Base-by-base conservation (phyloP, 2,888 invertebrate species). In the Athripsodes cinereus region DNA sequence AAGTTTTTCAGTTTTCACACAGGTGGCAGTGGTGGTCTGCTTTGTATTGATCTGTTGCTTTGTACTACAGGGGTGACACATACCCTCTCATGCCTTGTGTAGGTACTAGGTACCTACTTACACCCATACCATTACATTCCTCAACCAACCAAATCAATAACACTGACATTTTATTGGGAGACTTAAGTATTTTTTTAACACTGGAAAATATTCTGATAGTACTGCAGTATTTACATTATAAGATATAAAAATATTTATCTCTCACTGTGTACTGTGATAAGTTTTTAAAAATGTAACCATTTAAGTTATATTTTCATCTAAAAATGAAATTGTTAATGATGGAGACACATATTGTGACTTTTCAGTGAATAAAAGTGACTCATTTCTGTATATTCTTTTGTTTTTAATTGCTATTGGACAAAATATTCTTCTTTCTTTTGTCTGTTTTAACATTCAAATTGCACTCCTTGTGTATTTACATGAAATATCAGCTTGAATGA, bases 1-100 rank as follows among this genome's bases (percentile, higher is more conserved):
- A 26, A 22, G 49, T 21, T 21, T 55, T 16, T 22, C 2, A 13
- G 6, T 13, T 21, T 11, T 20, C 22, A 10, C 48, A 66, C 49
- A 76, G 77, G 71, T 74, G 77, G 76, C 55, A 47, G 44, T 50
- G n/a, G 18, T 54, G 1, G 44, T 50, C 19, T 16, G 16, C 16
- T 8, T 11, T 35, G 59, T 59, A 59, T 59, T 59, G 59, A 59
- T 59, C 55, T 56, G 55, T 56, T 59, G 55, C 55, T 47, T 53
- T 44, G 55, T 40, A 52, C 59, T 40, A 13, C 18, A 40, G 40
- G 40, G 40, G 40, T 40, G 26, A 26, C 10, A 6, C 10, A 26
- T 26, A 26, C 26, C 3, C 10, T 6, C 5, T 6, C 26, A 26
- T 26, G 10, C 26, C 3, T 26, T 8, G 13, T 13, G 40, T 40